Evolutionary conservation across 35 echinoderm and acorn worm species (phyloP).

Genomic region (Eucidaris tribuloides): DNA sequence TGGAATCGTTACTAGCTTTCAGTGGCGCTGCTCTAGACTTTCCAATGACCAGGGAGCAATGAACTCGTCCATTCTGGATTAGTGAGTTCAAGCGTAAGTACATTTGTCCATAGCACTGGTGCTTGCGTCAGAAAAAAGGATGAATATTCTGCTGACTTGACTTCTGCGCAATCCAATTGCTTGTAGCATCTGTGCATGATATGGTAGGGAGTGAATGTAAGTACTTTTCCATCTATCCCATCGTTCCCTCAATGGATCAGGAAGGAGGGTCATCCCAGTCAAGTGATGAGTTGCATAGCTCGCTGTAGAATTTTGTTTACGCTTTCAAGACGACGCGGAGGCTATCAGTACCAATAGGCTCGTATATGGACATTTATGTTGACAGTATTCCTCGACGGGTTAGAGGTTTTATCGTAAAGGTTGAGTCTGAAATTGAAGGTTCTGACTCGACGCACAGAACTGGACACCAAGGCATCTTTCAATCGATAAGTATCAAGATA

Average conservation of each 20-base stretch:
- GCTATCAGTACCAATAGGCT: constrained; percentile 6
- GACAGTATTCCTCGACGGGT: constrained; percentile 45
- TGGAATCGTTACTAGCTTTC: no score
- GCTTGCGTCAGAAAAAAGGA: no score
- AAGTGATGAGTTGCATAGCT: constrained; percentile 17
- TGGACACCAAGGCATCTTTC: constrained; percentile 31
- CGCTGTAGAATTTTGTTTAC: constrained; percentile 26
- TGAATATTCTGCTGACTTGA: constrained; percentile 29
- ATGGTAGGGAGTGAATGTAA: constrained; percentile 24
- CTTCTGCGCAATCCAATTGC: not conserved
- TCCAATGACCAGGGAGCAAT: no score
- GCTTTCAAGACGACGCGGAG: not conserved
- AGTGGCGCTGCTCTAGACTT: no score
- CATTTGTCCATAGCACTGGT: no score
- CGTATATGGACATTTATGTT: constrained; percentile 26
- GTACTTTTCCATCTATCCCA: constrained; percentile 51
- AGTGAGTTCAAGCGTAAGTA: no score
- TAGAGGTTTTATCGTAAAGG: constrained; percentile 1
- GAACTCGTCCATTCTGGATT: no score
- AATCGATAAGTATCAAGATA: not conserved
- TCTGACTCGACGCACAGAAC: constrained; percentile 35
- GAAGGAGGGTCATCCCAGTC: constrained; percentile 48
- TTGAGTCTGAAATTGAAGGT: constrained; percentile 19
- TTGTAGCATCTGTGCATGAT: constrained; percentile 11
- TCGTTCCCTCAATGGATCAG: not conserved